phyloP scores from a whole-genome alignment of 35 echinoderm and acorn worm species.

The Apostichopus parvimensis region DNA sequence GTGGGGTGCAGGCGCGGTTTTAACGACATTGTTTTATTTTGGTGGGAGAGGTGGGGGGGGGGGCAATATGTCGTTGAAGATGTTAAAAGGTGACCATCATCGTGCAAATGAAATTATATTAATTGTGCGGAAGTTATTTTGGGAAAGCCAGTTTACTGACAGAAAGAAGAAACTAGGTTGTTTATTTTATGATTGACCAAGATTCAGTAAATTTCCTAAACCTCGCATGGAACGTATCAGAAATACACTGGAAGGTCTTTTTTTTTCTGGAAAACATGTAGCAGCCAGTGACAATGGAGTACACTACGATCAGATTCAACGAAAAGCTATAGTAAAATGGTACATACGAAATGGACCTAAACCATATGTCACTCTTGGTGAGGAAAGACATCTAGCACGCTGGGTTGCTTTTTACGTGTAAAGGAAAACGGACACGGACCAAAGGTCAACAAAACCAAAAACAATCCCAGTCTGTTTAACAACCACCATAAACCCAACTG shows the following conservation, averaged over 20 bases:
- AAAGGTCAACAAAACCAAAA: too few relatives aligned
- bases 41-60: too few relatives aligned
- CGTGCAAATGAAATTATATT: too few relatives aligned
- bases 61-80: too few relatives aligned
- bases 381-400: constrained; percentile 3
- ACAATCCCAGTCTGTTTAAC: too few relatives aligned
- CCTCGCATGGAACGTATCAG: not conserved
- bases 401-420: not conserved
- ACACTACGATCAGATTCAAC: constrained; percentile 12
- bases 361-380: not conserved
- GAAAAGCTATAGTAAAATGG: not conserved
- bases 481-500: too few relatives aligned
- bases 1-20: too few relatives aligned
- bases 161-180: not conserved
- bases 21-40: too few relatives aligned
- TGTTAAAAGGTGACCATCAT: too few relatives aligned
- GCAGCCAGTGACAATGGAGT: not conserved
- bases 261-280: not conserved
- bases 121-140: too few relatives aligned
- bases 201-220: not conserved
- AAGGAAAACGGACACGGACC: too few relatives aligned
- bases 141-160: not conserved
- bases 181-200: not conserved
- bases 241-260: not conserved
- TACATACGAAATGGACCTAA: constrained; percentile 3